Percentiles rank a stretch among this genome's conserved stretches.
phyloP scores from a whole-genome alignment of 1,140 invertebrate genomes.

The Chrysoperla carnea region DNA sequence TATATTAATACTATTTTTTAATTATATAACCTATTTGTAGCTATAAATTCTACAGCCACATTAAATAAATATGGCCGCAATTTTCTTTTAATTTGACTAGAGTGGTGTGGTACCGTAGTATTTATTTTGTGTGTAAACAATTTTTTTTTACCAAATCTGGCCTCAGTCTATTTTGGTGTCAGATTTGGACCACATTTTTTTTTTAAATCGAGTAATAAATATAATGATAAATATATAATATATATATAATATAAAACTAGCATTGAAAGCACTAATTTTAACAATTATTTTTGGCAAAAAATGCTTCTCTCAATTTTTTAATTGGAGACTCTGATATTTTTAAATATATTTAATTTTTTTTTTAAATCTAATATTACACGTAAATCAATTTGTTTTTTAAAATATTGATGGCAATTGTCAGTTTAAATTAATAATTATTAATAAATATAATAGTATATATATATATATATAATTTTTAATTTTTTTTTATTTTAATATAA shows the following conservation, averaged over 20 bases:
- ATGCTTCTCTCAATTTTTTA: not conserved
- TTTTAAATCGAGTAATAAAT: too few species aligned
- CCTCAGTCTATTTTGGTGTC: constrained; percentile 4
- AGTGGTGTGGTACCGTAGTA: constrained; percentile 16
- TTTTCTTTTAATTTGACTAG: constrained; percentile 23
- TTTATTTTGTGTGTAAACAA: not conserved
- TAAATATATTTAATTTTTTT: too few species aligned
- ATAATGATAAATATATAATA: too few species aligned
- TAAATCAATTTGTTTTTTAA: too few species aligned
- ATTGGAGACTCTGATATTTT: too few species aligned
- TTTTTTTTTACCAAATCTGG: not conserved
- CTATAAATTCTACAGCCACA: not conserved
- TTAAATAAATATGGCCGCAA: not conserved
- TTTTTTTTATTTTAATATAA: constrained; percentile 1
- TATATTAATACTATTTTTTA: not conserved
- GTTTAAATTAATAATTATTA: too few species aligned
- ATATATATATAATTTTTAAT: constrained; percentile 1
- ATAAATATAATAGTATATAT: constrained; percentile 1
- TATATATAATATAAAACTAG: not conserved
- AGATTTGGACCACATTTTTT: constrained; percentile 4
- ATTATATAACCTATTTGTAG: not conserved
- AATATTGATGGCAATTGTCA: too few species aligned
- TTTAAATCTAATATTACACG: too few species aligned
- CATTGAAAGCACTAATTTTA: constrained; percentile 20
- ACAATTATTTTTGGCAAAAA: constrained; percentile 10